Conservation (phyloP, 1,140 invertebrate species). For the Tetramorium parvispinum region DNA sequence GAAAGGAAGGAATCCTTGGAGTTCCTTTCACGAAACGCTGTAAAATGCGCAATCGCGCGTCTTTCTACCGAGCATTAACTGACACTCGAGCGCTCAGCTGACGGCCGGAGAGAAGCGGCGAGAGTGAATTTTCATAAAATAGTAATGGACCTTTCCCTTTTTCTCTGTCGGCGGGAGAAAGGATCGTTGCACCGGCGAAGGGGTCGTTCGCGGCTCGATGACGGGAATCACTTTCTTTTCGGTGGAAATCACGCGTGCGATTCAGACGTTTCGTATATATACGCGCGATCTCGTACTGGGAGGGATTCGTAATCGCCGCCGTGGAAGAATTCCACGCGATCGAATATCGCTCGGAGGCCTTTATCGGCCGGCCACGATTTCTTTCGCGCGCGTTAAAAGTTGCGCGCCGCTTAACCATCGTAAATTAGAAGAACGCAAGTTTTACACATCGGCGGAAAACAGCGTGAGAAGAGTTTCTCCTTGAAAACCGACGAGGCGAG, state of each 20-base stretch:
- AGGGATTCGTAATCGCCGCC: constrained; percentile 5
- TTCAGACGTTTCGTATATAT: not conserved
- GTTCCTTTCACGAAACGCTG: constrained; percentile 30
- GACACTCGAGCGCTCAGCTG: not conserved
- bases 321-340: not conserved
- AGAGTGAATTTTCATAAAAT: constrained; percentile 52
- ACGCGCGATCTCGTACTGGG: not conserved
- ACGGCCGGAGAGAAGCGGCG: not conserved
- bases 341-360: not conserved
- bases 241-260: constrained; percentile 22
- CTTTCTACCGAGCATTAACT: not conserved
- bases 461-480: constrained; percentile 53
- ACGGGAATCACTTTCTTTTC: constrained; percentile 42
- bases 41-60: constrained; percentile 8
- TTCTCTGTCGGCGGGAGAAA: constrained; percentile 9
- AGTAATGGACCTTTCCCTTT: constrained; percentile 26
- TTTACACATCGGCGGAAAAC: not conserved
- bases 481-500: not conserved
- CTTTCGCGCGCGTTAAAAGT: constrained; percentile 41
- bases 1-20: not conserved
- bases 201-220: not conserved
- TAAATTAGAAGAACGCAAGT: constrained; percentile 5
- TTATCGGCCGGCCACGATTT: not conserved
- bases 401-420: not conserved
- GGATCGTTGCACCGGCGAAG: not conserved